Conservation (phyloP, 2,888 invertebrate species). For the Noctua janthe region DNA sequence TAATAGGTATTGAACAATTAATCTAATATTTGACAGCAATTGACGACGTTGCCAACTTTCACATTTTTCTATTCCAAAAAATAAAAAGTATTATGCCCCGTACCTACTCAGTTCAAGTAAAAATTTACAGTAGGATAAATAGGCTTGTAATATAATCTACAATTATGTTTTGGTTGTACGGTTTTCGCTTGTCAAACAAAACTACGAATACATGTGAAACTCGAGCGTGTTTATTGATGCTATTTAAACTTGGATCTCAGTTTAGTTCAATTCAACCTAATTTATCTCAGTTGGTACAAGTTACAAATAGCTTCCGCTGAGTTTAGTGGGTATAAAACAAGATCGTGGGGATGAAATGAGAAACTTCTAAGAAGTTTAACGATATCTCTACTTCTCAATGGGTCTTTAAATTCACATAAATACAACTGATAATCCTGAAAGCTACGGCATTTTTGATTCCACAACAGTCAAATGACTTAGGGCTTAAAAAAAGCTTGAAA, state of each 20-base stretch:
- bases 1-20: neutral
- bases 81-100: neutral
- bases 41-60: neutral
- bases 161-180: neutral
- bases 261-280: slow-evolving; percentile 21
- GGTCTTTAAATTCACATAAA: neutral
- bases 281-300: neutral
- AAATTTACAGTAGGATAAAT: neutral
- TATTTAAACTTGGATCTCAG: slow-evolving; percentile 17
- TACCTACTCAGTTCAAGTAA: neutral
- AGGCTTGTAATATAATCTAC: neutral
- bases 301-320: neutral
- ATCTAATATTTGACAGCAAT: neutral
- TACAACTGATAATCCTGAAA: neutral
- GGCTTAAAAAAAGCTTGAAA: neutral
- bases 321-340: neutral
- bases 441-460: neutral
- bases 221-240: slow-evolving; percentile 6
- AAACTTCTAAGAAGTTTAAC: neutral
- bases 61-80: neutral
- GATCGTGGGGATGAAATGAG: neutral
- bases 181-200: neutral
- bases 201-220: slow-evolving; percentile 1
- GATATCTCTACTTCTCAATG: neutral
- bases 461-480: neutral